These are phyloP conservation scores for Aethes cnicana DNA, from an alignment of 2,888 invertebrate species.

Conservation along the genomic window DNA sequence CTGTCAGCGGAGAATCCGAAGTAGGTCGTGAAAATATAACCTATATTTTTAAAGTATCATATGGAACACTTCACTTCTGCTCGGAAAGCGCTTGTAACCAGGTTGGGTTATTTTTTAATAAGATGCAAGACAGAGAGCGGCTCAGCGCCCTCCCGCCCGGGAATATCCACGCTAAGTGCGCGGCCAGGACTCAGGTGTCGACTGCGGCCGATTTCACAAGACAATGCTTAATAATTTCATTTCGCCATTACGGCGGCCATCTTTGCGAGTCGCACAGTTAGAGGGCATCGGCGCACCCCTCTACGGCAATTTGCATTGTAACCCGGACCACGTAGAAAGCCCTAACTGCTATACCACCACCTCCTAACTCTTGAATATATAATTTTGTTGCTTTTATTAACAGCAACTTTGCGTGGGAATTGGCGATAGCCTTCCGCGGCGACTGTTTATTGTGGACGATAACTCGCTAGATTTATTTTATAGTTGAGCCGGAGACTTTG, in stretches of 20 bases:
- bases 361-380: constrained; percentile 82
- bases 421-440: constrained; percentile 77
- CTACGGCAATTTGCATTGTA: constrained; percentile 81
- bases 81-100: not conserved
- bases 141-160: constrained; percentile 29
- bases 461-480: constrained; percentile 81
- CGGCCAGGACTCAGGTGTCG: constrained; percentile 75
- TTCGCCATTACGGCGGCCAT: constrained; percentile 81
- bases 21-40: not conserved
- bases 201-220: constrained; percentile 82
- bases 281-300: constrained; percentile 80
- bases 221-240: constrained; percentile 83
- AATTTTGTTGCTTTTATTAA: constrained; percentile 83
- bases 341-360: constrained; percentile 79
- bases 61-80: not conserved
- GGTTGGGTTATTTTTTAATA: constrained; percentile 15
- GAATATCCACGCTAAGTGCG: constrained; percentile 64
- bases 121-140: constrained; percentile 18
- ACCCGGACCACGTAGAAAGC: constrained; percentile 80
- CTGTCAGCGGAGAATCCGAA: constrained; percentile 2
- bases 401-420: constrained; percentile 81
- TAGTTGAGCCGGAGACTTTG: constrained; percentile 71
- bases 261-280: constrained; percentile 80
- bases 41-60: not conserved
- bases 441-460: constrained; percentile 78